phyloP scores from a whole-genome alignment of 2,888 invertebrate species.

The Baronia brevicornis region DNA sequence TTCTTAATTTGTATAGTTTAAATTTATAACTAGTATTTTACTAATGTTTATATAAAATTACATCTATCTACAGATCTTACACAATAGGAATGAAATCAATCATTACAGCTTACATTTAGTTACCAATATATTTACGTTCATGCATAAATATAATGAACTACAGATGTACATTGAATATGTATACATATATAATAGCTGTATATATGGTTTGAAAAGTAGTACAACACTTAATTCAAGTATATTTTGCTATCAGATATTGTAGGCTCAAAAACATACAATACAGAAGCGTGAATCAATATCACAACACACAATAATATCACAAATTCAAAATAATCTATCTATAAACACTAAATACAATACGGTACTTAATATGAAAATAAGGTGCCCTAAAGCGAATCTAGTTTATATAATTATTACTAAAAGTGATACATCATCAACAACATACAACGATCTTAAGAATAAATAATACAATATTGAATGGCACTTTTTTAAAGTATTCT shows the following conservation, averaged over 20 bases:
- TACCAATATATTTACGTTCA: constrained; percentile 17
- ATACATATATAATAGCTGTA: too few relatives aligned
- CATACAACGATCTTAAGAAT: too few relatives aligned
- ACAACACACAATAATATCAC: constrained; percentile 61
- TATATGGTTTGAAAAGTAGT: too few relatives aligned
- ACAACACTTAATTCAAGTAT: too few relatives aligned
- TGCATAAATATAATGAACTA: constrained; percentile 19
- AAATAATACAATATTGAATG: too few relatives aligned
- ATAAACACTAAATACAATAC: constrained; percentile 13
- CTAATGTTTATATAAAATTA: neutral
- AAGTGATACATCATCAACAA: too few relatives aligned
- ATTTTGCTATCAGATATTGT: constrained; percentile 3
- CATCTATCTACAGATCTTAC: constrained; percentile 9
- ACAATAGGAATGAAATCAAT: constrained; percentile 18
- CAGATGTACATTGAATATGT: too few relatives aligned
- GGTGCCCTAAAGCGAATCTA: too few relatives aligned
- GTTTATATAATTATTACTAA: too few relatives aligned
- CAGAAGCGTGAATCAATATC: constrained; percentile 32
- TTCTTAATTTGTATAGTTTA: too few relatives aligned
- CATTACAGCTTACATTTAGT: constrained; percentile 12
- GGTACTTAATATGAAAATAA: too few relatives aligned
- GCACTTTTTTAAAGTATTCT: too few relatives aligned
- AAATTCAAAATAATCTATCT: constrained; percentile 28
- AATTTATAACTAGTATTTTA: constrained; percentile 8
- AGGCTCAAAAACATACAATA: constrained; percentile 2